phyloP scores from a whole-genome alignment of 2,888 invertebrate genomes.

The Watsonalla cultraria region DNA sequence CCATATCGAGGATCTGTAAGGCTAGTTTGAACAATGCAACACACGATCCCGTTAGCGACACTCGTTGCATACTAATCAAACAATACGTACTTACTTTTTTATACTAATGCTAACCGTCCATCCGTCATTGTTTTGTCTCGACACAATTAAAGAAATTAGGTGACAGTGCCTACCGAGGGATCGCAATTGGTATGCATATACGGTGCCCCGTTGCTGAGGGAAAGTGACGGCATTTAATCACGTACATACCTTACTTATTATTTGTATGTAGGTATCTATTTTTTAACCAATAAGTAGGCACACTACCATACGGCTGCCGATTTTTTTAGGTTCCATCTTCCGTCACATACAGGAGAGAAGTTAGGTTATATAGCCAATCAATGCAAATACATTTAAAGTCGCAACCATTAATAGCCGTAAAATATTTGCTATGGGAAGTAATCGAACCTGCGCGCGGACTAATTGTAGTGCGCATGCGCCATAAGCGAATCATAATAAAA shows the following conservation, averaged over 20 bases:
- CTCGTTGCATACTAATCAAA: conserved; percentile 37
- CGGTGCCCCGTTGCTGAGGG: conserved; percentile 28
- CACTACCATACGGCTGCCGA: too few relatives aligned
- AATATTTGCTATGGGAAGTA: too few relatives aligned
- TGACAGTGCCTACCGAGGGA: conserved; percentile 16
- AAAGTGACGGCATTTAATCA: conserved; percentile 34
- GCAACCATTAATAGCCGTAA: too few relatives aligned
- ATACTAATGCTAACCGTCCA: conserved; percentile 27
- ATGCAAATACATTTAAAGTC: too few relatives aligned
- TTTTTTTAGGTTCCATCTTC: too few relatives aligned
- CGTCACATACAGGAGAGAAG: too few relatives aligned
- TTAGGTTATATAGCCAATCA: too few relatives aligned
- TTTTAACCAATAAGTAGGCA: not conserved
- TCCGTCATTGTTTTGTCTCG: conserved; percentile 31
- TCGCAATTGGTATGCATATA: conserved; percentile 32
- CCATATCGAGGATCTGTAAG: conserved; percentile 52
- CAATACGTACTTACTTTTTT: too few relatives aligned
- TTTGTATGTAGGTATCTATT: not conserved
- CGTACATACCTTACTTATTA: conserved; percentile 6
- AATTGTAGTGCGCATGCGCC: too few relatives aligned
- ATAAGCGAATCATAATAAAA: too few relatives aligned
- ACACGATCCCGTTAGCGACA: conserved; percentile 41
- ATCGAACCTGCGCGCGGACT: too few relatives aligned
- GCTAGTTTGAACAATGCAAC: conserved; percentile 44
- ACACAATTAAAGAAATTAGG: conserved; percentile 54